Evolutionary conservation across 1,140 invertebrate genomes (phyloP), one percentile per base, ranked within the genome.

Genomic region (Danaus melanippus): DNA sequence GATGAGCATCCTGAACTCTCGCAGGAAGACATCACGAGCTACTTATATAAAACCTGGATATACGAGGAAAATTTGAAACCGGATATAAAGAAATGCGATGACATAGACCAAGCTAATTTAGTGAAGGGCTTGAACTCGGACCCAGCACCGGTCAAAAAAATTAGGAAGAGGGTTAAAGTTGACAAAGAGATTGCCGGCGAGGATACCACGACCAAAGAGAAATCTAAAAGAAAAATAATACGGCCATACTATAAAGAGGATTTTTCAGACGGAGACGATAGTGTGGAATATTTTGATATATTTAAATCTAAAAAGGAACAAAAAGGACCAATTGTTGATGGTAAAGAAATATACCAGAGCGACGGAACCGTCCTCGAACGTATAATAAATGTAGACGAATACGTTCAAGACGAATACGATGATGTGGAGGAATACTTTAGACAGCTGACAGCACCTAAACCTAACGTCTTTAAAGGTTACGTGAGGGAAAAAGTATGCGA

Each of bases 401-500:
- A 66, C n/a, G 58, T 54, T 12, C 47, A 54, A 12, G 69, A 81
- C 50, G 71, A 75, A 46, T 55, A 58, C 32, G 69, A 74, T 42
- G 53, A 68, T 66, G 76, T 76, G 0, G 80, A 86, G 62, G 60
- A 74, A 46, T 86, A 82, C 64, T 86, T 86, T 47, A 56, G 64
- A 47, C 58, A 80, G 50, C 52, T 86, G 46, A 71, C 71, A 6
- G 58, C 64, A 52, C 79, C 79, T 10, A 88, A 87, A 32, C 82
- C 87, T 6, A 91, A 90, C 72, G 66, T 92, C 42, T 92, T 92
- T 58, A 90, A 89, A 79, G 91, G 90, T 8, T 76, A 89, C 47
- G 76, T 89, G 8, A 86, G 86, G 42, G 90, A 92, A 54, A 88
- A 89, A 67, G 90, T 93, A 9, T 93, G 92, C 69, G 89, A 92